phyloP scores from a whole-genome alignment of 2,113 vertebrate species.

The Passer montanus region DNA sequence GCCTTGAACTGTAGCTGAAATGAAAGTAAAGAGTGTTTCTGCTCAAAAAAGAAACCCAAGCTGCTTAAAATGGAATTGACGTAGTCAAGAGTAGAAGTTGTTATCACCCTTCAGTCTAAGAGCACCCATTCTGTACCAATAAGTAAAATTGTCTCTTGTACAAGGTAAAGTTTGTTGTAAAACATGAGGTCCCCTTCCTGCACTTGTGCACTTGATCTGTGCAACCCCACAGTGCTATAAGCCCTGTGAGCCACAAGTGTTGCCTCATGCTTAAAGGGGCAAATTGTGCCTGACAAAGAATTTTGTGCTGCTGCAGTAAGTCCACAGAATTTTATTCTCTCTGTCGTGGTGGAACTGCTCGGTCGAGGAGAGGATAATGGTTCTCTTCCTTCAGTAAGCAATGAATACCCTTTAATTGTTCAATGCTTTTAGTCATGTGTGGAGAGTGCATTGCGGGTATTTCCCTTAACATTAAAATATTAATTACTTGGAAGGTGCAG shows the following conservation, averaged over 20 bases:
- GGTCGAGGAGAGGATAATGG: neutral
- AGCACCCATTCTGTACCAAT: neutral
- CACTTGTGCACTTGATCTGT: neutral
- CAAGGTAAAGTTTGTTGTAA: neutral
- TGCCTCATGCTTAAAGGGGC: neutral
- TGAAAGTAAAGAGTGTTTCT: neutral
- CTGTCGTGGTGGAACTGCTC: neutral
- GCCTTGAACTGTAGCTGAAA: neutral
- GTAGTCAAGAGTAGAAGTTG: neutral
- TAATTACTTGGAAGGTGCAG: neutral
- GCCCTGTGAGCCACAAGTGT: neutral
- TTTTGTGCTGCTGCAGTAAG: neutral
- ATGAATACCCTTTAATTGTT: neutral
- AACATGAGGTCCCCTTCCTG: neutral
- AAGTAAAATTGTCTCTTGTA: neutral
- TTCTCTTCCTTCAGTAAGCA: neutral
- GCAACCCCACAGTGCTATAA: neutral
- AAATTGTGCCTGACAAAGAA: neutral
- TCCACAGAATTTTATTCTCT: neutral
- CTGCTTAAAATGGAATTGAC: neutral
- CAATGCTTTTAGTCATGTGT: neutral
- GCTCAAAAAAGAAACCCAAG: neutral
- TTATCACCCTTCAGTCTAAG: neutral
- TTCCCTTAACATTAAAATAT: neutral
- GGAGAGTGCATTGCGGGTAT: neutral